Base-by-base conservation (phyloP, 2,888 invertebrate species). In the Morpho helenor region DNA sequence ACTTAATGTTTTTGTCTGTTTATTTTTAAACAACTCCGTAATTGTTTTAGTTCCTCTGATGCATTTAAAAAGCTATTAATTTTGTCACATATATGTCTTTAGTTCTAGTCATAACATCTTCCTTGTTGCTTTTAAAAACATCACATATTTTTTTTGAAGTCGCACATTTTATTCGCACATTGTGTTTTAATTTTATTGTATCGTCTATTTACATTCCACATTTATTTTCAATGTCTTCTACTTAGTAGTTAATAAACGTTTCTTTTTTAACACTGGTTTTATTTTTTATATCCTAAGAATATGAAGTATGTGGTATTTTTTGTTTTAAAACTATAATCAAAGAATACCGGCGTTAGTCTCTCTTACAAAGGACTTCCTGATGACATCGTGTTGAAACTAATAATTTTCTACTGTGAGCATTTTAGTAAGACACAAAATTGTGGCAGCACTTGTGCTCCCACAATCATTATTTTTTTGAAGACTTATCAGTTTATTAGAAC, bases 51-150 rank as follows among this genome's bases (percentile, higher is more conserved):
- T 61, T 63, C 61, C 63, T 61, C 53, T 52, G 45, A 16, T 51
- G 63, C 63, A 63, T 63, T 63, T 63, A 63, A 40, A 39, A 53
- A 45, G 23, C 16, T 55, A 76, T 73, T 61, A 60, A 68, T 75
- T 72, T 69, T 64, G 68, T 60, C 69, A 48, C 10, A 39, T 56
- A 46, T 22, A 9, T 57, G 53, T 54, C 5, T 61, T 61, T 79
- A 82, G 77, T 79, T 87, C 87, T 87, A 87, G 87, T 87, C 87
- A 87, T 74, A 65, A 67, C 72, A 70, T 75, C 84, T 85, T 85
- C 83, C 84, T 79, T 42, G 44, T 48, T 39, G 50, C 46, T 47
- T 41, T 54, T 54, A 71, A 66, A 84, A 85, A 84, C 84, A 84
- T 31, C 84, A 83, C 23, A 48, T 31, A 39, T 71, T 74, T 7